Percentiles rank a stretch among this genome's conserved stretches.
phyloP scores from a whole-genome alignment of 2,888 invertebrate genomes.

The Lasius fuliginosus region DNA sequence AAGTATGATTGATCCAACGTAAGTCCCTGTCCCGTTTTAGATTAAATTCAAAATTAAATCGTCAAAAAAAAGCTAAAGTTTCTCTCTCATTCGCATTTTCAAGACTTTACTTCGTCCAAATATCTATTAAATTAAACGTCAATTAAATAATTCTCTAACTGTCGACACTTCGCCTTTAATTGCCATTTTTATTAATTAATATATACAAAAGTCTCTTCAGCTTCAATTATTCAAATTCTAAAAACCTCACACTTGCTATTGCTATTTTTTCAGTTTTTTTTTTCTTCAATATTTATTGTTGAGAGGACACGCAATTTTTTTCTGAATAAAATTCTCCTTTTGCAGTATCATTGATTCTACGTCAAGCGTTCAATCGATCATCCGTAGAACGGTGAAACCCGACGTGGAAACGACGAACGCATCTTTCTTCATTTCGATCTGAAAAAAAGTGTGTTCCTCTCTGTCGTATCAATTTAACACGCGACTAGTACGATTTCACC shows the following conservation, averaged over 20 bases:
- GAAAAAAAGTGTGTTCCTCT: not conserved
- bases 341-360: conserved; percentile 2
- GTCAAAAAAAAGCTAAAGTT: not conserved
- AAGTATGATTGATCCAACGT: not conserved
- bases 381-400: conserved; percentile 11
- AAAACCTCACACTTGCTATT: not conserved
- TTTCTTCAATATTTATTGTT: not conserved
- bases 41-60: not conserved
- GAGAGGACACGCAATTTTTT: not conserved
- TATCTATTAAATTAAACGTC: not conserved
- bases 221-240: not conserved
- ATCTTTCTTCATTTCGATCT: conserved; percentile 6
- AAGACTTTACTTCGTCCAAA: not conserved
- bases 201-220: not conserved
- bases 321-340: not conserved
- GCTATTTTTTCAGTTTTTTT: not conserved
- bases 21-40: not conserved
- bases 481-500: conserved; percentile 68
- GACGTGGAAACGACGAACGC: conserved; percentile 30
- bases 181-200: not conserved
- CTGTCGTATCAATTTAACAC: conserved; percentile 63
- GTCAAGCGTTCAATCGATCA: conserved; percentile 20
- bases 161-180: not conserved
- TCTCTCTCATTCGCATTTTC: not conserved
- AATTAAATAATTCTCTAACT: not conserved